Percentiles rank a stretch among this genome's conserved stretches.
phyloP scores from a whole-genome alignment of 2,888 invertebrate genomes.

The Sarcophaga variegata region DNA sequence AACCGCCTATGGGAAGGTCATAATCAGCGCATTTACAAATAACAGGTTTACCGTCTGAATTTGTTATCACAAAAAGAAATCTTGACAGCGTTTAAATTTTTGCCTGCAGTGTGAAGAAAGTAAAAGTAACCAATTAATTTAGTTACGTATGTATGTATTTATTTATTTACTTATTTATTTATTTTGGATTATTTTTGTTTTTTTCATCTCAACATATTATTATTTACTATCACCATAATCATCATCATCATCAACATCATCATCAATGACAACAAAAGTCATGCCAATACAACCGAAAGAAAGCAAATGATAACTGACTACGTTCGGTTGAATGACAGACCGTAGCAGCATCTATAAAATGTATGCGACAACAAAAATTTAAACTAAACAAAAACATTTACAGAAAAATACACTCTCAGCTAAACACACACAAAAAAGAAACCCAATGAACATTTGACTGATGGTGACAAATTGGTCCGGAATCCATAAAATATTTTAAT shows the following conservation, averaged over 20 bases:
- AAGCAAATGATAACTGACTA: conserved; percentile 16
- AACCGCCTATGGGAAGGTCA: too few relatives aligned
- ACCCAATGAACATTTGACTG: too few relatives aligned
- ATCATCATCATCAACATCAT: not conserved
- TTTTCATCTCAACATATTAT: conserved; percentile 16
- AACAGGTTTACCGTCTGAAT: too few relatives aligned
- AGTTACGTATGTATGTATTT: not conserved
- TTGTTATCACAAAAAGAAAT: too few relatives aligned
- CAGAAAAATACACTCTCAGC: not conserved
- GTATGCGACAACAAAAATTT: not conserved
- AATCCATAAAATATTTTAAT: too few relatives aligned
- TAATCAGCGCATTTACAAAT: too few relatives aligned
- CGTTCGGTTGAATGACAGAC: too few relatives aligned
- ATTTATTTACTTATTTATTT: too few relatives aligned
- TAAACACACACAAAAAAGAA: not conserved
- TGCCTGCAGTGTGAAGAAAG: conserved; percentile 10
- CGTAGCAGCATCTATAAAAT: too few relatives aligned
- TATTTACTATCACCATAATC: conserved; percentile 11
- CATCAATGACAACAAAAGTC: conserved; percentile 31
- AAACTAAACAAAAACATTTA: conserved; percentile 6
- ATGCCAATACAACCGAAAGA: conserved; percentile 19
- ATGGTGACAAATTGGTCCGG: too few relatives aligned
- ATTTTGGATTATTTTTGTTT: not conserved
- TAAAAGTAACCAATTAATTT: conserved; percentile 46
- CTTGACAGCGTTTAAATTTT: too few relatives aligned